Percentiles rank a stretch among this genome's conserved stretches.
Evolutionary conservation across 2,797 vertebrate species (phyloP).

Genomic region (Premnoplex brunnescens): DNA sequence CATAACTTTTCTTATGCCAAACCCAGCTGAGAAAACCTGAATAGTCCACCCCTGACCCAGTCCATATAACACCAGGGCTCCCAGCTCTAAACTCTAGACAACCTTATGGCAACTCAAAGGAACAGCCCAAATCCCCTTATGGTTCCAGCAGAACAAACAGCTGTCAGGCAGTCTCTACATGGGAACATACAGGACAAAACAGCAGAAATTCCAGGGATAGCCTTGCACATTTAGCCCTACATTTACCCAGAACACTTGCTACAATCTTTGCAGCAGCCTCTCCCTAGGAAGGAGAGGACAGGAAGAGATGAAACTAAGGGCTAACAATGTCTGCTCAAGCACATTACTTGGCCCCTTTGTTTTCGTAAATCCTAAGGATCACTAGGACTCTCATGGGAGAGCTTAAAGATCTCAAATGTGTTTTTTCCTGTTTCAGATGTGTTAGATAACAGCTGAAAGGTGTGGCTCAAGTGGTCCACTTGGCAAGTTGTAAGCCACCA

Average conservation of each 20-base stretch:
- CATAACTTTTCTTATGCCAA: not conserved
- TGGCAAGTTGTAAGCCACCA: not conserved
- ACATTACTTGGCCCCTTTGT: not conserved
- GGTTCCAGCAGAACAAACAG: not conserved
- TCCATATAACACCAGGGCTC: not conserved
- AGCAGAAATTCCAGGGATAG: not conserved
- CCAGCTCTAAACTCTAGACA: not conserved
- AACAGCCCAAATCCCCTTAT: too few species aligned
- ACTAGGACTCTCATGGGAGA: not conserved
- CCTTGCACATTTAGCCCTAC: not conserved
- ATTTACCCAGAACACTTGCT: not conserved
- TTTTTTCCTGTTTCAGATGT: conserved; percentile 63
- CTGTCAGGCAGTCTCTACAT: not conserved
- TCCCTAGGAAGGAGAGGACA: not conserved
- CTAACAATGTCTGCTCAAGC: not conserved
- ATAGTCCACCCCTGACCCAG: not conserved
- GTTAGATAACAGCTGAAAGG: conserved; percentile 26
- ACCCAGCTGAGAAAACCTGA: not conserved
- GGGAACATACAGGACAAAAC: not conserved
- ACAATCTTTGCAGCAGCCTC: not conserved
- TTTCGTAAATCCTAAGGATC: not conserved
- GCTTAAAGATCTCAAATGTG: conserved; percentile 1
- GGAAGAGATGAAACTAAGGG: not conserved
- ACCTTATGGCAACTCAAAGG: fast-evolving
- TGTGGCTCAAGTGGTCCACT: conserved; percentile 46